Percentiles rank a stretch among this genome's conserved stretches.
Evolutionary conservation across 2,888 invertebrate genomes (phyloP).

Genomic region (Lordiphosa andalusiaca): DNA sequence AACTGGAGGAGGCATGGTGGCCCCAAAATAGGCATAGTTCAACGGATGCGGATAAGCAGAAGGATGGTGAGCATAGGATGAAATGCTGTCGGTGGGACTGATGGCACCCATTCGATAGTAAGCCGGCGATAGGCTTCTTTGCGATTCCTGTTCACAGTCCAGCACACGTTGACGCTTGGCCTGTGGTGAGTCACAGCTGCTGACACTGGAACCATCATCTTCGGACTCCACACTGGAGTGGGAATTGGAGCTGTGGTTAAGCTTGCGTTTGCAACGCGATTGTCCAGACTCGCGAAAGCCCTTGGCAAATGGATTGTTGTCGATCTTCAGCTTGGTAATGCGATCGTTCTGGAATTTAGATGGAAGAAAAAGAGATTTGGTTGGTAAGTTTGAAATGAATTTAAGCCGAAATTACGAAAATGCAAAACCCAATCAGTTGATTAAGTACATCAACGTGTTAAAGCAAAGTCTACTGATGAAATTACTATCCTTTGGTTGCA

Average conservation of each 20-base stretch:
- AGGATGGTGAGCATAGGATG: conserved; percentile 13
- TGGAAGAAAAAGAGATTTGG: conserved; percentile 1
- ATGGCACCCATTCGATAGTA: conserved; percentile 33
- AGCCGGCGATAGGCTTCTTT: conserved; percentile 54
- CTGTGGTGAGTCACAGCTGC: conserved; percentile 65
- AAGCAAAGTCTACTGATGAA: too few species aligned
- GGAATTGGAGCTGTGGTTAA: conserved; percentile 72
- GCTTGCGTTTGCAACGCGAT: conserved; percentile 87
- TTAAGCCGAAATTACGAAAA: too few species aligned
- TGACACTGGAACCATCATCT: conserved; percentile 74
- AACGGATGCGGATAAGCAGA: conserved; percentile 14
- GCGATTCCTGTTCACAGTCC: conserved; percentile 76
- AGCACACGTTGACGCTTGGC: conserved; percentile 70
- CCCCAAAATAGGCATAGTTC: conserved; percentile 31
- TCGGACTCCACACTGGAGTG: conserved; percentile 57
- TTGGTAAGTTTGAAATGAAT: conserved; percentile 6
- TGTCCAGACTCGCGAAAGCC: conserved; percentile 94
- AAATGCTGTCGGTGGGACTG: conserved; percentile 5
- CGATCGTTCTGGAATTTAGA: conserved; percentile 85
- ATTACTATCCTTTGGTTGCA: too few species aligned
- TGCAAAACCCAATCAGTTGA: too few species aligned
- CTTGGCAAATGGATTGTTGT: conserved; percentile 95
- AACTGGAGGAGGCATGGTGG: conserved; percentile 39
- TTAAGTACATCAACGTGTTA: too few species aligned
- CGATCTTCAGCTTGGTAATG: conserved; percentile 94